These are phyloP conservation scores for Leptinotarsa undecemlineata DNA, from an alignment of 1,140 invertebrate species.

Conservation along the genomic window DNA sequence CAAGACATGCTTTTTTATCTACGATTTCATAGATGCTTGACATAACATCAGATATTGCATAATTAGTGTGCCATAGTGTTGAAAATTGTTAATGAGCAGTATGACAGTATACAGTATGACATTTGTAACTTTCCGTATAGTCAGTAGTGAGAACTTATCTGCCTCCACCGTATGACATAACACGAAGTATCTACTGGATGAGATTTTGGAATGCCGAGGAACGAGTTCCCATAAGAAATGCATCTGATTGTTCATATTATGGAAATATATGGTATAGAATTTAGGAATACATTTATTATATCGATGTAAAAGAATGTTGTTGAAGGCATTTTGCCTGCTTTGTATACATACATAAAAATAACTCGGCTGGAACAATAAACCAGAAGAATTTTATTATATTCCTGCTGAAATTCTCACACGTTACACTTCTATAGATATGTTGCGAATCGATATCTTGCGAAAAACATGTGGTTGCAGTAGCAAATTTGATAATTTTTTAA, in stretches of 20 bases:
- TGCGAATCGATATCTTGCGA: too few species aligned
- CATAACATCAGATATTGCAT: too few species aligned
- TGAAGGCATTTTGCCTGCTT: slow-evolving; percentile 4
- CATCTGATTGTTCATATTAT: slow-evolving; percentile 40
- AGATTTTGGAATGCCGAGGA: slow-evolving; percentile 35
- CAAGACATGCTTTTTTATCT: too few species aligned
- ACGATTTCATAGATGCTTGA: too few species aligned
- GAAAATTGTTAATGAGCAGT: not conserved
- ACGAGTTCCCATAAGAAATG: slow-evolving; percentile 38
- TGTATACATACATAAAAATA: slow-evolving; percentile 26
- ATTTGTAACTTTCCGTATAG: too few species aligned
- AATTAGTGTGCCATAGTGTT: too few species aligned
- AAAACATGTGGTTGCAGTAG: too few species aligned
- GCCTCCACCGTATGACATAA: not conserved
- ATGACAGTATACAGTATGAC: not conserved
- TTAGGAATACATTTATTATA: slow-evolving; percentile 19
- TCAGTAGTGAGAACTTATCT: too few species aligned
- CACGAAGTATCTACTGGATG: not conserved
- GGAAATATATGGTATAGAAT: slow-evolving; percentile 32
- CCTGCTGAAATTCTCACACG: slow-evolving; percentile 4
- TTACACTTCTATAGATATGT: not conserved
- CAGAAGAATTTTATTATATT: slow-evolving; percentile 12
- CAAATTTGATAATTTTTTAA: too few species aligned
- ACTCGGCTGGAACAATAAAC: slow-evolving; percentile 3
- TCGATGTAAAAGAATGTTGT: slow-evolving; percentile 21